phyloP scores from a whole-genome alignment of 2,113 vertebrate genomes.

The Lipophrys pholis region DNA sequence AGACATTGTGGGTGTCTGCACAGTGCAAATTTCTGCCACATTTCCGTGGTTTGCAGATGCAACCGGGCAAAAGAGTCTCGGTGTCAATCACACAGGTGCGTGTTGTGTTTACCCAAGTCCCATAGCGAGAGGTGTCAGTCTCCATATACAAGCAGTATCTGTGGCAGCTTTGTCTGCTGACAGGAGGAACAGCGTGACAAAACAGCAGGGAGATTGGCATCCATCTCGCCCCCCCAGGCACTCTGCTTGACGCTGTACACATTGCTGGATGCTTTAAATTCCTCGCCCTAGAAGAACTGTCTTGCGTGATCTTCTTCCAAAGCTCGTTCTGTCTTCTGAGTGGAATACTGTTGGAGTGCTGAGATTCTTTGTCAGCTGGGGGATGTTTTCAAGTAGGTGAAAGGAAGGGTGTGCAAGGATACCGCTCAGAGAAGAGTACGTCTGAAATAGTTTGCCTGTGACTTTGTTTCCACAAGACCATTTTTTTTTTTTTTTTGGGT shows the following conservation, averaged over 20 bases:
- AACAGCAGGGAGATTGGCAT: constrained; percentile 69
- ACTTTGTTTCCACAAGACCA: constrained; percentile 39
- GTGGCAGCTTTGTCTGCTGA: constrained; percentile 64
- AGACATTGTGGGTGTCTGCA: constrained; percentile 36
- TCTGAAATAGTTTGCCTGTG: constrained; percentile 26
- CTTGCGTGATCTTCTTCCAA: constrained; percentile 60
- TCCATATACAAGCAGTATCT: constrained; percentile 46
- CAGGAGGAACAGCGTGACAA: constrained; percentile 61
- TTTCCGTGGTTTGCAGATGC: constrained; percentile 29
- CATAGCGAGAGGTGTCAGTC: constrained; percentile 55
- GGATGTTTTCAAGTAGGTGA: constrained; percentile 38
- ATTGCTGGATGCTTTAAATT: constrained; percentile 67
- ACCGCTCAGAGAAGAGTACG: not conserved
- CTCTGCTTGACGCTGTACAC: constrained; percentile 67
- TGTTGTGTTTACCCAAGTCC: constrained; percentile 60
- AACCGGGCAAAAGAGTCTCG: constrained; percentile 19
- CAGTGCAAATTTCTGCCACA: constrained; percentile 30
- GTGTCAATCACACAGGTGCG: constrained; percentile 58
- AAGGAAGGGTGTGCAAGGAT: constrained; percentile 22
- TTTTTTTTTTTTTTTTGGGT: constrained; percentile 17
- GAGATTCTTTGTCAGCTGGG: constrained; percentile 33
- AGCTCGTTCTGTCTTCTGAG: constrained; percentile 45
- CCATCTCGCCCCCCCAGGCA: constrained; percentile 57
- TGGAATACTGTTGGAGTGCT: constrained; percentile 36
- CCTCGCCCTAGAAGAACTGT: constrained; percentile 58